Conservation (phyloP, 2,888 invertebrate genomes). For the Tipula helvola region DNA sequence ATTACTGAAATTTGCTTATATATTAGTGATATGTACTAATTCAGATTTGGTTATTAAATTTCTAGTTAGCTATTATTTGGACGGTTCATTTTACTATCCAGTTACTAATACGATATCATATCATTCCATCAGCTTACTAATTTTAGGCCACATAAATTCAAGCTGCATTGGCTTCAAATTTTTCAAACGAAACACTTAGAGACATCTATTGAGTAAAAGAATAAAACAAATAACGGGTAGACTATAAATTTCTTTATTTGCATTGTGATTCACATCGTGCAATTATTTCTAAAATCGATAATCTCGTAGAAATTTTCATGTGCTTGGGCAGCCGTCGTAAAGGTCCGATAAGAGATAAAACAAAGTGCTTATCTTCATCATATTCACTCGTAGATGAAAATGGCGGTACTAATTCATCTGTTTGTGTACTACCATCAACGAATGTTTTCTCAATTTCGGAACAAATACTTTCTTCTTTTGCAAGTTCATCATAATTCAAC, state of each 20-base stretch:
- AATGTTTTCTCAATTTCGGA: not conserved
- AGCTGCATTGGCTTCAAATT: not conserved
- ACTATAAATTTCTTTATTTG: not conserved
- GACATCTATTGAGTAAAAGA: not conserved
- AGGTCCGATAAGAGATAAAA: conserved; percentile 22
- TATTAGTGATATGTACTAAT: not conserved
- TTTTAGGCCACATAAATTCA: not conserved
- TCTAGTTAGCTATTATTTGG: not conserved
- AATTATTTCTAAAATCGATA: conserved; percentile 23
- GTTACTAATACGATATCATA: not conserved
- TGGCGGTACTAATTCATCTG: not conserved
- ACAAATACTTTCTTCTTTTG: not conserved
- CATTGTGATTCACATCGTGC: conserved; percentile 15
- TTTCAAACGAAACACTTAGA: not conserved
- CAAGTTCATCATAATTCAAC: not conserved
- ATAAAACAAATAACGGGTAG: not conserved
- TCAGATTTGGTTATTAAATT: not conserved
- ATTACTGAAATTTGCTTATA: not conserved
- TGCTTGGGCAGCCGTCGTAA: conserved; percentile 20
- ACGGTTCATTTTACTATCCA: not conserved
- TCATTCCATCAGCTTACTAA: not conserved
- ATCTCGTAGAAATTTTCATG: conserved; percentile 20
- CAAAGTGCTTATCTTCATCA: conserved; percentile 22
- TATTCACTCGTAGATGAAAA: conserved; percentile 9
- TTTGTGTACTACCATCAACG: not conserved